Base-by-base conservation (phyloP, 2,797 vertebrate species). In the Octomys mimax region DNA sequence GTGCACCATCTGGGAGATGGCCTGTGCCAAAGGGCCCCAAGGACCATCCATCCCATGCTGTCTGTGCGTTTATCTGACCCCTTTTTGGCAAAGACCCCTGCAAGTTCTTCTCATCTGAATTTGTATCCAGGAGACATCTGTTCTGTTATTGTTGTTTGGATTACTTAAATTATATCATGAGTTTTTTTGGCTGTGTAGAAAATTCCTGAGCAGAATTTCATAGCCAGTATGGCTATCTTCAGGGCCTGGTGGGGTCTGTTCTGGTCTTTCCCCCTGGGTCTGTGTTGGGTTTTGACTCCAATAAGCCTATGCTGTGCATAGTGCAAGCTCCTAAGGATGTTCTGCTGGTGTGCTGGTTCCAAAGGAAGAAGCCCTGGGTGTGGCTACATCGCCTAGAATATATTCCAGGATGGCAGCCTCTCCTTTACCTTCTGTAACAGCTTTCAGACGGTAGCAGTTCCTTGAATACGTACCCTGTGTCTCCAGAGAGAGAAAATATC, bases 61-160 rank as follows among this genome's bases (percentile, higher is more conserved):
- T 57, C 21, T 0, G 0, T 49, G n/a, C 39, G 9, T 61, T 31
- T n/a, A 10, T 71, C 52, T 19, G 36, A 57, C 39, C 5, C 12
- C 1, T 19, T 71, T 71, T 85, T 12, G 6, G 46, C 54, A 85
- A 85, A 94, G 77, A 81, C 42, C 12, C 68, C 21, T 5, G 33
- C 13, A 73, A 42, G 46, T 66, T 42, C 7, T 82, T 68, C 31
- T 82, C 75, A 14, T 46, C 36, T 9, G 6, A 46, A 57, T 92
- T 62, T 13, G 6, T 13, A 10, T 22, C 66, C 28, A 39, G 80
- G 52, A 59, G 26, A 4, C 2, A 1, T 66, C 49, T 59, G 46
- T 13, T 66, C 52, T 33, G 71, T 42, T 89, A 62, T 21, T 92
- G 5, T 8, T 52, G 52, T 71, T 52, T 39, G 52, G 36, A 39